Evolutionary conservation across 1,140 invertebrate genomes (phyloP), one percentile per base, ranked within the genome.

Genomic region (Colletes gigas): DNA sequence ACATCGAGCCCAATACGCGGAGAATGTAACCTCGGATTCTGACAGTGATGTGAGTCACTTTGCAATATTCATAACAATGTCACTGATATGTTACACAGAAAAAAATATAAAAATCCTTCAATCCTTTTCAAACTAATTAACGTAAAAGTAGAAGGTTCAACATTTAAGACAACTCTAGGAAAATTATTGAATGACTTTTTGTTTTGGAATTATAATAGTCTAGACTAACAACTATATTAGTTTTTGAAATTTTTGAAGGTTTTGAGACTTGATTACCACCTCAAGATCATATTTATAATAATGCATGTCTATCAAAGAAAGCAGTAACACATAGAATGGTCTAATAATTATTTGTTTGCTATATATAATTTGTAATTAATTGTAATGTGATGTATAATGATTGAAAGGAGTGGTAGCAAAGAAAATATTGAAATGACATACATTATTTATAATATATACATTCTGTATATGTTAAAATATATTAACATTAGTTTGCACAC

Each of bases 1-100:
- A 8, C n/a, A 52, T 8, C 77, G 82, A 21, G 65, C 71, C 15
- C 71, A 79, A 21, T 85, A 83, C 72, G 80, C 73, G n/a, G 73
- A 86, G 7, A 73, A 86, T 60, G n/a, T 67, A 8, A 80, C 55
- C 39, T 82, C 78, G 12, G 88, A 92, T 19, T 88, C 83, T 0
- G 91, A 90, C 19, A 85, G 60, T 74, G 88, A 92, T 19, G 91
- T 91, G 75, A 86, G 77, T 85, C 17, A 55, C 14, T 73, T 65
- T 1, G 52, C 50, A n/a, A 65, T 44, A 10, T 17, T 41, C 52
- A 59, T 69, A 44, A 10, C 17, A n/a, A 10, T 59, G 15, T 44
- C 7, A 57, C 19, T 14, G n/a, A 57, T n/a, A 10, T 15, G 21
- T 8, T 17, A 55, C 14, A 9, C 8, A 44, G 44, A 15, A 50